Conservation (phyloP, 2,888 invertebrate genomes). For the Lasioglossum figueresi region DNA sequence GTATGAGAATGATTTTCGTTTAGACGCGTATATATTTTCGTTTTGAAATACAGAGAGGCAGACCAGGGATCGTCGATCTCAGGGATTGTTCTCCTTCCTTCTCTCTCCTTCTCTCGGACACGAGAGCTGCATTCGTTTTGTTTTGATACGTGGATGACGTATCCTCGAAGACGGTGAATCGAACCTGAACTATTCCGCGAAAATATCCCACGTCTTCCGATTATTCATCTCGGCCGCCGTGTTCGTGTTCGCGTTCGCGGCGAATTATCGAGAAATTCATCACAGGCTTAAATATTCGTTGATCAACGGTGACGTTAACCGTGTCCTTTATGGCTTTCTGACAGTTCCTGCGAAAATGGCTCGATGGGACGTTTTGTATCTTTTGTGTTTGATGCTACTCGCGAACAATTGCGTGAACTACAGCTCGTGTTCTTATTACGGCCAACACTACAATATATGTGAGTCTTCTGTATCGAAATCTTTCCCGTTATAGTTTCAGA, state of each 20-base stretch:
- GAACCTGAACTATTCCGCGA: constrained; percentile 26
- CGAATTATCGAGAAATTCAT: constrained; percentile 20
- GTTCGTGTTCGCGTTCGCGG: neutral
- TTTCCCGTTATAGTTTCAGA: neutral
- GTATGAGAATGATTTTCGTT: neutral
- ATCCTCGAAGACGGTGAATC: constrained; percentile 40
- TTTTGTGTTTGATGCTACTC: constrained; percentile 46
- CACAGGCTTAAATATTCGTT: neutral
- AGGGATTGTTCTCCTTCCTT: constrained; percentile 2
- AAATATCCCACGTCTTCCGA: constrained; percentile 29
- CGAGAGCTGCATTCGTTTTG: constrained; percentile 48
- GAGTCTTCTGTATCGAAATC: constrained; percentile 13
- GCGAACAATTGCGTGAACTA: constrained; percentile 41
- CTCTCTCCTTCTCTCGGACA: constrained; percentile 7
- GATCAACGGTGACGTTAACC: constrained; percentile 24
- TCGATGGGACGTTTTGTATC: constrained; percentile 37
- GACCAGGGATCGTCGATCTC: constrained; percentile 30
- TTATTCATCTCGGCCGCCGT: neutral
- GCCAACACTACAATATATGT: constrained; percentile 44
- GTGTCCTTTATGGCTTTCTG: constrained; percentile 62
- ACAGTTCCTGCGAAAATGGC: constrained; percentile 61
- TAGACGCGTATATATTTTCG: neutral
- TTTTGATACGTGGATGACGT: constrained; percentile 57
- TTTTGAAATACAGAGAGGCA: constrained; percentile 23
- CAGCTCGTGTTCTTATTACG: constrained; percentile 29